Conservation (phyloP, 2,888 invertebrate genomes). For the Marronus borbonicus region DNA sequence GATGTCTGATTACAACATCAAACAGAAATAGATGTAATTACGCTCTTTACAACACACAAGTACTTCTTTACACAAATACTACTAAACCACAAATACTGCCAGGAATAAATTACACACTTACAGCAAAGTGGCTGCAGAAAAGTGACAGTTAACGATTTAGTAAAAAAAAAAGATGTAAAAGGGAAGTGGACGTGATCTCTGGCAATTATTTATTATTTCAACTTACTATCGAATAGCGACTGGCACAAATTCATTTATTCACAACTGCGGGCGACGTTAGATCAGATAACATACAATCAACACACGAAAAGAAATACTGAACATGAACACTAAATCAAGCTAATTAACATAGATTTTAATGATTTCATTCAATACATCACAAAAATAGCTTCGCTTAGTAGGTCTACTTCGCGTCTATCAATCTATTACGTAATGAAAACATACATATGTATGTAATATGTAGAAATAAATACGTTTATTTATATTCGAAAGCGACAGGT, state of each 20-base stretch:
- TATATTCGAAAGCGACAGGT: constrained; percentile 11
- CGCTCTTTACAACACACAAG: too few species aligned
- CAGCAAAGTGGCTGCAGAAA: constrained; percentile 1
- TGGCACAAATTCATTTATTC: constrained; percentile 46
- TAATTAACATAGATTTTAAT: constrained; percentile 46
- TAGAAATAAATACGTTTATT: not conserved
- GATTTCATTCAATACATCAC: constrained; percentile 42
- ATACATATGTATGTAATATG: constrained; percentile 9
- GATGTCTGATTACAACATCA: too few species aligned
- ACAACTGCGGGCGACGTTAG: constrained; percentile 44
- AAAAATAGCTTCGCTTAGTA: constrained; percentile 35
- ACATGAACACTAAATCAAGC: constrained; percentile 45
- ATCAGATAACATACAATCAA: constrained; percentile 45
- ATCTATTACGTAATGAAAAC: constrained; percentile 20
- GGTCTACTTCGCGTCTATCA: constrained; percentile 22
- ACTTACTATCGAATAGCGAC: constrained; percentile 42
- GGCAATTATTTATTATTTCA: constrained; percentile 45
- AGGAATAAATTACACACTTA: constrained; percentile 3
- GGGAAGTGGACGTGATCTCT: constrained; percentile 20
- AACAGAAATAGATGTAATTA: too few species aligned
- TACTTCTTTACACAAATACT: too few species aligned
- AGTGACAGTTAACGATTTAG: not conserved
- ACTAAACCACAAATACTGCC: not conserved
- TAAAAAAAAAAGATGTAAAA: constrained; percentile 13
- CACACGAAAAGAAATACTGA: constrained; percentile 40